Evolutionary conservation across 2,888 invertebrate genomes (phyloP).

Genomic region (Drosophila pseudotakahashii): DNA sequence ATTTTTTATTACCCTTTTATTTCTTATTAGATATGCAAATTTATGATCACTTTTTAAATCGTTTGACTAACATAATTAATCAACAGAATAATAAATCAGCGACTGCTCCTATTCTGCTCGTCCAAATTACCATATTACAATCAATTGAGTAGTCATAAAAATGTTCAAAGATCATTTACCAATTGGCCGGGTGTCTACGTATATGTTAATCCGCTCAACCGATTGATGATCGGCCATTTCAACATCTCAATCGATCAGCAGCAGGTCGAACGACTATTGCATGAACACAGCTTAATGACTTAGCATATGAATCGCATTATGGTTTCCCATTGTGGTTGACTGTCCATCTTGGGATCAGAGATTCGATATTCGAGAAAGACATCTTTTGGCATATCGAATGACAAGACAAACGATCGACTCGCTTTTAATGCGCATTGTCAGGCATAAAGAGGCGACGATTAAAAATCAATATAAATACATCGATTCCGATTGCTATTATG

Average conservation of each 20-base stretch:
- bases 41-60: not conserved
- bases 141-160: constrained; percentile 33
- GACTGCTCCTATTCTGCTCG: constrained; percentile 10
- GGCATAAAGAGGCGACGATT: constrained; percentile 61
- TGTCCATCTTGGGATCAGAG: constrained; percentile 42
- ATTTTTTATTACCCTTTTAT: too few relatives aligned
- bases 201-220: constrained; percentile 12
- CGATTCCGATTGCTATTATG: constrained; percentile 22
- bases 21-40: not conserved
- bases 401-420: constrained; percentile 32
- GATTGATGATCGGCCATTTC: constrained; percentile 37
- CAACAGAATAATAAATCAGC: constrained; percentile 18
- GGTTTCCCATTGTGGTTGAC: constrained; percentile 15
- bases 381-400: constrained; percentile 31
- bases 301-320: constrained; percentile 50
- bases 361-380: constrained; percentile 34
- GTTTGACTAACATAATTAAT: constrained; percentile 7
- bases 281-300: constrained; percentile 10
- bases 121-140: constrained; percentile 39
- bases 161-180: constrained; percentile 35
- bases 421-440: constrained; percentile 48
- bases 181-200: constrained; percentile 9
- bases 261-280: constrained; percentile 24
- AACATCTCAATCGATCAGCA: constrained; percentile 44
- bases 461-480: constrained; percentile 74